phyloP scores from a whole-genome alignment of 2,797 vertebrate species.

The Apogon talboti region DNA sequence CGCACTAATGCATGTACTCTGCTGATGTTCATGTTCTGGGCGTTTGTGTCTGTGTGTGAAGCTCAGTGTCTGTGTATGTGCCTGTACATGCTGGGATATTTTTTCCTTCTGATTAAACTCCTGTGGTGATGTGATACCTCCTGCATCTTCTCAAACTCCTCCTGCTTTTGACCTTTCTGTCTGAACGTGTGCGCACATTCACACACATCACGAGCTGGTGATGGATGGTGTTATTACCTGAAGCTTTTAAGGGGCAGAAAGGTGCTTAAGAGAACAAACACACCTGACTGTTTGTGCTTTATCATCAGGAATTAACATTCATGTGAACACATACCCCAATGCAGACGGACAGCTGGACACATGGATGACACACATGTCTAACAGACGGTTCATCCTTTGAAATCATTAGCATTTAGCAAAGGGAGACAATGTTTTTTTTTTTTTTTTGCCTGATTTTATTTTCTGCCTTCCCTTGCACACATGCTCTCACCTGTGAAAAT shows the following conservation, averaged over 20 bases:
- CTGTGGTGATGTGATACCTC: conserved; percentile 63
- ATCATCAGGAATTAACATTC: conserved; percentile 69
- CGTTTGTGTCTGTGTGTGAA: conserved; percentile 44
- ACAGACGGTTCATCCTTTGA: conserved; percentile 13
- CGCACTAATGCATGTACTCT: conserved; percentile 71
- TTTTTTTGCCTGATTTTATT: conserved; percentile 49
- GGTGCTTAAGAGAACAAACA: conserved; percentile 81
- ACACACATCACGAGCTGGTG: conserved; percentile 40
- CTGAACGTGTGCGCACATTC: conserved; percentile 4
- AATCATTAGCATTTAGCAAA: conserved; percentile 53
- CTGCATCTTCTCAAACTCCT: conserved; percentile 55
- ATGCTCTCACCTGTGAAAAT: conserved; percentile 77
- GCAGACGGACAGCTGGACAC: not conserved
- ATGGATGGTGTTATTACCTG: conserved; percentile 82
- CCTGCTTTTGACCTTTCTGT: conserved; percentile 73
- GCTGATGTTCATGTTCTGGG: conserved; percentile 64
- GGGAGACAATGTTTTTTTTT: conserved; percentile 38
- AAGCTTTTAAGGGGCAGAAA: conserved; percentile 78
- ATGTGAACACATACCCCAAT: not conserved
- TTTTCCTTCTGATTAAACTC: conserved; percentile 68
- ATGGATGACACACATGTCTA: conserved; percentile 1
- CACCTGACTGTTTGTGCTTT: conserved; percentile 74
- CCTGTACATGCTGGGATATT: conserved; percentile 38
- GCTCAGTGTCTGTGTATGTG: conserved; percentile 13
- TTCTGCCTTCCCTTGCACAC: conserved; percentile 45